phyloP scores from a whole-genome alignment of 2,888 invertebrate species.

The Rhamphomyia laevipes region DNA sequence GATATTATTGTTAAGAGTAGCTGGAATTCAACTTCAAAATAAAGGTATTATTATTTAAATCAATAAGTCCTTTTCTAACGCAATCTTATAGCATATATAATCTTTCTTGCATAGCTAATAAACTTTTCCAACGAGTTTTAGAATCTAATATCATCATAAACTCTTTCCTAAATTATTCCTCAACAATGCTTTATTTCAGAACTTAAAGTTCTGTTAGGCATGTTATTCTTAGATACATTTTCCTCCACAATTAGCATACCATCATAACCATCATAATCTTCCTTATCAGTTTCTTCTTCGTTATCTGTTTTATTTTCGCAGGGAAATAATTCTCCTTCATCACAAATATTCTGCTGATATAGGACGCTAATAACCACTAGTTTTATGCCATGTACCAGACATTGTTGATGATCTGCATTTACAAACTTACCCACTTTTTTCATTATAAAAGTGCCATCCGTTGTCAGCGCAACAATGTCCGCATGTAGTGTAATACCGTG shows the following conservation, averaged over 20 bases:
- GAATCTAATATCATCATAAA: constrained; percentile 10
- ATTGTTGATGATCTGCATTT: background rate
- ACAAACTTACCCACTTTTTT: background rate
- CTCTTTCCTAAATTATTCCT: constrained; percentile 9
- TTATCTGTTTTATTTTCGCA: background rate
- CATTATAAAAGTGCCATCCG: background rate
- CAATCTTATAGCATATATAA: constrained; percentile 14
- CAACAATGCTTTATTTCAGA: background rate
- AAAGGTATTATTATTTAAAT: constrained; percentile 11
- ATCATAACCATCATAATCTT: background rate
- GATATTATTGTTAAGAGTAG: background rate
- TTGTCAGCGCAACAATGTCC: background rate
- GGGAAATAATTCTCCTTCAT: no score
- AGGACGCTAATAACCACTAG: background rate
- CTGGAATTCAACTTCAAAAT: background rate
- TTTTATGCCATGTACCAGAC: background rate
- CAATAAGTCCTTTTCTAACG: constrained; percentile 16
- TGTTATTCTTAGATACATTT: background rate
- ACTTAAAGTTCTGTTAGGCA: background rate
- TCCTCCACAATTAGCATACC: background rate
- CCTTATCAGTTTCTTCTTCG: background rate
- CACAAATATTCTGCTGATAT: background rate
- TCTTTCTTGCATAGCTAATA: constrained; percentile 12
- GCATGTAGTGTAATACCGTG: background rate
- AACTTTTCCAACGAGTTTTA: constrained; percentile 13